A percentile compares a stretch with the other conserved stretches of the same genome.
Conservation (phyloP, 2,113 vertebrate species). For the Prionailurus viverrinus region DNA sequence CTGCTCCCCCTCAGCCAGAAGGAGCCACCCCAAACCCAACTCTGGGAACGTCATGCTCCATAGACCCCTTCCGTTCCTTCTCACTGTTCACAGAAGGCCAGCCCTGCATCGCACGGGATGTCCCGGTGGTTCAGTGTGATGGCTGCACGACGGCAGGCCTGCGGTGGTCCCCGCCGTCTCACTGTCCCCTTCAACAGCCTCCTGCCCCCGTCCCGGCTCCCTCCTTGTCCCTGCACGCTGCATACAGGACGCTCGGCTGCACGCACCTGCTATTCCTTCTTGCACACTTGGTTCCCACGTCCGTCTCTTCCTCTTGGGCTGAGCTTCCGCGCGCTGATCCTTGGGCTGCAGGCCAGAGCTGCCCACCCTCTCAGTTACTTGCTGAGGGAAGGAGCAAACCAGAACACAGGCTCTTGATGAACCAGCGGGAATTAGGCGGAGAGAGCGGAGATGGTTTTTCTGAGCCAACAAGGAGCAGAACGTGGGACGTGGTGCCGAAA, state of each 20-base stretch:
- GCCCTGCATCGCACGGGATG: accelerated
- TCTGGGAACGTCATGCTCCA: not conserved
- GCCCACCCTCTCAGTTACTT: not conserved
- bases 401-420: accelerated
- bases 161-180: accelerated
- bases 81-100: not conserved
- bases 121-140: accelerated
- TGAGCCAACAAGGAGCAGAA: not conserved
- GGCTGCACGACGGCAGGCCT: accelerated
- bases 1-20: not conserved
- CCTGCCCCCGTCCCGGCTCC: accelerated
- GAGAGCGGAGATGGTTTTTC: no score
- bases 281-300: accelerated
- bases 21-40: not conserved
- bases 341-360: not conserved
- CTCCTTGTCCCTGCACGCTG: accelerated
- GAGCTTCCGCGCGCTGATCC: not conserved
- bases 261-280: accelerated
- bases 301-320: not conserved
- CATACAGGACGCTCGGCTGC: accelerated
- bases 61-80: not conserved
- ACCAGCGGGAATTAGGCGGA: not conserved
- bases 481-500: accelerated
- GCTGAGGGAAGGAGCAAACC: accelerated
- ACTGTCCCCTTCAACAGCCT: no score